Percentiles rank a stretch among this genome's conserved stretches.
Conservation (phyloP, 2,113 vertebrate genomes). For the Physeter macrocephalus region DNA sequence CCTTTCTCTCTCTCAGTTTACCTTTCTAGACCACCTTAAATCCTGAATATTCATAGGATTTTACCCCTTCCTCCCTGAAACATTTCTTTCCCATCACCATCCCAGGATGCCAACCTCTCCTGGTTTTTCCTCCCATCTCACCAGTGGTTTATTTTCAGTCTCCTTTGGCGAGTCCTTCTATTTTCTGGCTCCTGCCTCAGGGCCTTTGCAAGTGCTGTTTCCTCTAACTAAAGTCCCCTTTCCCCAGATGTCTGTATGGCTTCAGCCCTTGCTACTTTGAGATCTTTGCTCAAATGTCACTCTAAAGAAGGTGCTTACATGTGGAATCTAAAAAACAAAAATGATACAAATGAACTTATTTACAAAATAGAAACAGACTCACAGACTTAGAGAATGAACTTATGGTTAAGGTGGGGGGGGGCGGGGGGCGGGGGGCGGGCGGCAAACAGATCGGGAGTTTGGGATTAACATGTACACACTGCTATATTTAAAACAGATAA, state of each 20-base stretch:
- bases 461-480: neutral
- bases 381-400: neutral
- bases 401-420: neutral
- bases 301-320: neutral
- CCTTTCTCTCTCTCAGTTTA: neutral
- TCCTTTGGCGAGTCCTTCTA: neutral
- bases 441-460: neutral
- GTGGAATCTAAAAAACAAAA: neutral
- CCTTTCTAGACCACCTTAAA: neutral
- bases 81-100: neutral
- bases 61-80: neutral
- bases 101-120: neutral
- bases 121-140: neutral
- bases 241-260: neutral
- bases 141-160: neutral
- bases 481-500: neutral
- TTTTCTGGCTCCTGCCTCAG: neutral
- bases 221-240: neutral
- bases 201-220: neutral
- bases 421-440: neutral
- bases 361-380: neutral
- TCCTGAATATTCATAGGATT: neutral
- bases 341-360: neutral
- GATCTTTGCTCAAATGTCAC: neutral
- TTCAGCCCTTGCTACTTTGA: neutral